A percentile compares a stretch with the other conserved stretches of the same genome.
Conservation (phyloP, 2,888 invertebrate genomes). For the Eumacrocentrus americanus region DNA sequence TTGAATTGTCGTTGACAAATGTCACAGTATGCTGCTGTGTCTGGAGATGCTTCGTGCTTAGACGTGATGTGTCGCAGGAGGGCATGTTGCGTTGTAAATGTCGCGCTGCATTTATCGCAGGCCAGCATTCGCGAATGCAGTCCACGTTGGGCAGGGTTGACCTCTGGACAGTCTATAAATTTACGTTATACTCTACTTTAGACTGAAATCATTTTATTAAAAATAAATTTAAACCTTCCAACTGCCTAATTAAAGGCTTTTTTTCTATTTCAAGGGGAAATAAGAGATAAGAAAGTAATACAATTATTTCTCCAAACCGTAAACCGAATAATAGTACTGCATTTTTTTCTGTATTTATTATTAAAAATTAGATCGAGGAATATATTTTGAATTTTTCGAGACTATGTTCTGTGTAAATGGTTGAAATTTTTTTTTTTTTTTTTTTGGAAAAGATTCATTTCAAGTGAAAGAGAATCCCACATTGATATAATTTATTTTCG, state of each 20-base stretch:
- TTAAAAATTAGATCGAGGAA: no score
- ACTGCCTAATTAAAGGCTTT: no score
- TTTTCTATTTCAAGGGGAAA: no score
- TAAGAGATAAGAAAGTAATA: background rate
- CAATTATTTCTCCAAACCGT: conserved; percentile 31
- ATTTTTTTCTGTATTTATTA: no score
- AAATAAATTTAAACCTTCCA: background rate
- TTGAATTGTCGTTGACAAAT: conserved; percentile 53
- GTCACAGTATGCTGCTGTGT: conserved; percentile 46
- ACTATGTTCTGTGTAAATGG: no score
- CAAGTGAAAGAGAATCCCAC: conserved; percentile 31
- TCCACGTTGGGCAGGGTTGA: conserved; percentile 29
- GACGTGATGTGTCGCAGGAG: conserved; percentile 50
- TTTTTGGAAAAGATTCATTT: no score
- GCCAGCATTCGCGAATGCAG: conserved; percentile 39
- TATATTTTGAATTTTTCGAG: no score
- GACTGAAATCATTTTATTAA: background rate
- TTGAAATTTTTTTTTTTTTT: no score
- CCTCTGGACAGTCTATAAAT: conserved; percentile 45
- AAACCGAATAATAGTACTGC: conserved; percentile 38
- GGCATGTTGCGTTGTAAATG: conserved; percentile 49
- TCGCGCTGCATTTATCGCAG: conserved; percentile 46
- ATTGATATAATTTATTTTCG: conserved; percentile 41
- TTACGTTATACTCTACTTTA: conserved; percentile 28
- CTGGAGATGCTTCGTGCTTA: conserved; percentile 48